Conservation (phyloP, 1,140 invertebrate genomes). For the Heterodera carotae region DNA sequence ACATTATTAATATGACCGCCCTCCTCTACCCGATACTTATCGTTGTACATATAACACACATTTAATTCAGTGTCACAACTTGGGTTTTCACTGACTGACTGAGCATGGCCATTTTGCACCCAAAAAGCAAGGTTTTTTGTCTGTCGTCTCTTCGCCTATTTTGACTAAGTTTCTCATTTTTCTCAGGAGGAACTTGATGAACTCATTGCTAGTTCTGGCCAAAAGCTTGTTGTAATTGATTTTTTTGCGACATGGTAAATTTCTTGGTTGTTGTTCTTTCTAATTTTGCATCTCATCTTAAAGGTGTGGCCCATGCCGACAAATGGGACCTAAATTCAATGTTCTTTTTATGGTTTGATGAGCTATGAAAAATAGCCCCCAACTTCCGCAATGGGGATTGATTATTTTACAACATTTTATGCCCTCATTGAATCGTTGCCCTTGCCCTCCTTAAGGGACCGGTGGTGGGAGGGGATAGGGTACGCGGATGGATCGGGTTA, state of each 20-base stretch:
- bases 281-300: neutral
- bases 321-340: conserved; percentile 78
- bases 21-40: no score
- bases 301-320: conserved; percentile 84
- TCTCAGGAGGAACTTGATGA: conserved; percentile 70
- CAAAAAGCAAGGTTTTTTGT: neutral
- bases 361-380: no score
- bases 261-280: neutral
- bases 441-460: no score
- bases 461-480: no score
- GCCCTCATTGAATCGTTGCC: no score
- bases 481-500: no score
- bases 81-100: neutral
- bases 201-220: conserved; percentile 72
- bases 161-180: neutral
- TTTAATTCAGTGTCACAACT: no score
- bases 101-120: neutral
- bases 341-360: conserved; percentile 56
- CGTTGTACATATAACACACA: no score
- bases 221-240: conserved; percentile 84
- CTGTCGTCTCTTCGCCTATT: neutral
- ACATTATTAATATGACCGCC: no score
- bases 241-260: conserved; percentile 69
- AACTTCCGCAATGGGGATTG: no score
- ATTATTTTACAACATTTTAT: no score